Evolutionary conservation across 2,888 invertebrate species (phyloP), one percentile per base, ranked within the genome.

Genomic region (Rhopalosiphum nymphaeae): DNA sequence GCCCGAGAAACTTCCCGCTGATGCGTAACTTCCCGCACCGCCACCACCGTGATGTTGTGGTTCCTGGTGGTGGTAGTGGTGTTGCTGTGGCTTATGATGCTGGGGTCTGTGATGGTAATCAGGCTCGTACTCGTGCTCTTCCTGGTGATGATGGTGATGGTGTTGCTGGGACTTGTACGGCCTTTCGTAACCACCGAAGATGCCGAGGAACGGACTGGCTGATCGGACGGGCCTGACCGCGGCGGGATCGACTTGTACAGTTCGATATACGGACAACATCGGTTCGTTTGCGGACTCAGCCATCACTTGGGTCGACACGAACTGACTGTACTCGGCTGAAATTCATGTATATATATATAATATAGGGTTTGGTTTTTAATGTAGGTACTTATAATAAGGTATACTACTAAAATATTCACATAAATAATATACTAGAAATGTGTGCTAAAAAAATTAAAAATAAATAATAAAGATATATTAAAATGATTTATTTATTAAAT

Each of bases 1-100:
- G 4, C 94, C 94, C 5, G 92, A 53, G 16, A 85, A 94, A 85
- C 94, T 94, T 26, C 92, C 94, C n/a, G 94, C 94, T n/a, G 92
- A 92, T 4, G 94, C 94, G 36, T n/a, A 94, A 93, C 94, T 94
- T 26, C 92, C 92, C 11, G 94, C 89, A 29, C 89, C 84, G 56
- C 94, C 57, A 9, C 94, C 85, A 0, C 36, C 10, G 53, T 78
- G 7, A 13, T 84, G 56, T 9, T 89, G 90, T 11, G 46, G 88
- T 9, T 21, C 3, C 7, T 78, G 78, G 1, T 46, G 44, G 53
- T 57, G 86, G 21, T 92, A 42, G 44, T 92, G 42, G 29, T 91
- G 86, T 46, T 92, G 2, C 16, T 92, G 92, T 3, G 92, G 92
- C 44, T 67, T 87, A 11, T 92, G 93, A 21, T 78, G 36, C 13